These are phyloP conservation scores for Pipa parva DNA, from an alignment of 2,113 vertebrate genomes.

Conservation along the genomic window DNA sequence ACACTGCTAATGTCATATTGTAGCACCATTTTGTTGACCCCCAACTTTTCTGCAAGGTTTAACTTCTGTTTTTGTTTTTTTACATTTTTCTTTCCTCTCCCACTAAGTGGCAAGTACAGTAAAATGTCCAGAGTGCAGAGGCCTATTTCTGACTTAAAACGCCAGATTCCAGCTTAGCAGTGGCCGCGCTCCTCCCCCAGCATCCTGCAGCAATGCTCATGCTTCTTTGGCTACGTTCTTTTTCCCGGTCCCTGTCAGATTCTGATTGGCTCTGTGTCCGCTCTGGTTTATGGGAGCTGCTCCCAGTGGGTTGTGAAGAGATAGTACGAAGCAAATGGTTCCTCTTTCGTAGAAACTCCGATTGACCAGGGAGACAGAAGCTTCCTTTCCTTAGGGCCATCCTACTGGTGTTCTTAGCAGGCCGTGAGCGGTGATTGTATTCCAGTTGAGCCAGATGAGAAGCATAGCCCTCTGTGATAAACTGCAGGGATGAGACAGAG, in stretches of 20 bases:
- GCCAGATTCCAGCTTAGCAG: slow-evolving; percentile 71
- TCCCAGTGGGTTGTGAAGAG: slow-evolving; percentile 71
- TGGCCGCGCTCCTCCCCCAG: slow-evolving; percentile 77
- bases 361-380: slow-evolving; percentile 82
- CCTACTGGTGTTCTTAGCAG: slow-evolving; percentile 82
- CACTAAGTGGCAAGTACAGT: slow-evolving; percentile 22
- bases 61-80: slow-evolving; percentile 42
- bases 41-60: slow-evolving; percentile 45
- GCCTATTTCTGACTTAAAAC: slow-evolving; percentile 63
- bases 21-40: slow-evolving; percentile 64
- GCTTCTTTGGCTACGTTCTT: slow-evolving; percentile 81
- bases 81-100: slow-evolving; percentile 7
- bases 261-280: slow-evolving; percentile 87
- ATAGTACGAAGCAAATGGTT: slow-evolving; percentile 93
- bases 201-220: slow-evolving; percentile 90
- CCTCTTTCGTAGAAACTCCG: slow-evolving; percentile 91
- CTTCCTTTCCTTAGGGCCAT: slow-evolving; percentile 94
- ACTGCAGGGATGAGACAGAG: slow-evolving; percentile 61
- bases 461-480: slow-evolving; percentile 91
- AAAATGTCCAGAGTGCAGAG: slow-evolving; percentile 2
- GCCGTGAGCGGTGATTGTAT: slow-evolving; percentile 83
- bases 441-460: slow-evolving; percentile 93
- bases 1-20: slow-evolving; percentile 49
- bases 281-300: slow-evolving; percentile 69
- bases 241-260: slow-evolving; percentile 69